phyloP scores from a whole-genome alignment of 2,797 vertebrate genomes.

The Alca torda region DNA sequence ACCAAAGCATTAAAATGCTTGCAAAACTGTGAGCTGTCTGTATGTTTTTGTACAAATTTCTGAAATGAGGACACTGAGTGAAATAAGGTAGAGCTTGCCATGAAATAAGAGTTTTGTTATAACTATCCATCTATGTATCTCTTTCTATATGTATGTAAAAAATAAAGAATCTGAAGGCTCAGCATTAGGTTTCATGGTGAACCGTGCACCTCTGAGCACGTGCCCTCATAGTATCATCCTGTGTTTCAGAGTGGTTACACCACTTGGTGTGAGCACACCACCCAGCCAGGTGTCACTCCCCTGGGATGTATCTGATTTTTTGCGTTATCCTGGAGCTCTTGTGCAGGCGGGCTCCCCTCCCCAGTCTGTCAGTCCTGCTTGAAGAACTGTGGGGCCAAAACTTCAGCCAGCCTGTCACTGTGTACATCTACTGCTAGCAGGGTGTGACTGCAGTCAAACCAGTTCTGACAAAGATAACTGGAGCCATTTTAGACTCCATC shows the following conservation, averaged over 20 bases:
- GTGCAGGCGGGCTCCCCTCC: fast-evolving
- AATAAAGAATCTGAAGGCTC: not conserved
- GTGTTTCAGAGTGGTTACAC: not conserved
- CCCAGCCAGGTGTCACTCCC: not conserved
- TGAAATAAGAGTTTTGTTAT: not conserved
- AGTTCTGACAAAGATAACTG: not conserved
- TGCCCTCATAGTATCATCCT: fast-evolving
- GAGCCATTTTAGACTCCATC: not conserved
- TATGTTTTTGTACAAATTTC: not conserved
- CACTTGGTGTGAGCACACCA: not conserved
- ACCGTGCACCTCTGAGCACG: fast-evolving
- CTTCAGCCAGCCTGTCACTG: not conserved
- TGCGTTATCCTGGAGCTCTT: not conserved
- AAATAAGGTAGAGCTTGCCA: not conserved
- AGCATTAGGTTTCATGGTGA: not conserved
- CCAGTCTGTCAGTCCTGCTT: not conserved
- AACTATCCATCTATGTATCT: not conserved
- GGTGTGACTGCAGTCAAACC: not conserved
- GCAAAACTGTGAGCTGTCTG: not conserved
- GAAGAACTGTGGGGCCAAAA: not conserved
- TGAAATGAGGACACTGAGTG: not conserved
- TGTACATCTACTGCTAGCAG: not conserved
- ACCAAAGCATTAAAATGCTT: not conserved
- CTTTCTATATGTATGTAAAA: not conserved
- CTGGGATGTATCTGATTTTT: not conserved